phyloP scores from a whole-genome alignment of 2,888 invertebrate genomes.

The Acanthoscelides obtectus region DNA sequence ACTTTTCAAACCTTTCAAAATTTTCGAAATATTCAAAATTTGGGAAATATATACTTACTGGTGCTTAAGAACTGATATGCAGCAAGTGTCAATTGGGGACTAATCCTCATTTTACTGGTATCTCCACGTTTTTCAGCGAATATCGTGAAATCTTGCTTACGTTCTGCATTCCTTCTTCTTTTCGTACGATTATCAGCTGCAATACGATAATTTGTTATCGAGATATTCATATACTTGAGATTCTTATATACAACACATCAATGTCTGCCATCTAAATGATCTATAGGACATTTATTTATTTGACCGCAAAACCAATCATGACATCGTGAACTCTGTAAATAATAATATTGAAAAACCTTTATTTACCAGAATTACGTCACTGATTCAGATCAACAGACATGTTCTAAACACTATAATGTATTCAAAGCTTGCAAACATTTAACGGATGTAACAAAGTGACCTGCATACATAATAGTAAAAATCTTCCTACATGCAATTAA shows the following conservation, averaged over 20 bases:
- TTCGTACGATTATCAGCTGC: constrained; percentile 85
- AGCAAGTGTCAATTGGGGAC: constrained; percentile 89
- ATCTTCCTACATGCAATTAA: not conserved
- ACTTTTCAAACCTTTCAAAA: no score
- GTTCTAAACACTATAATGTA: not conserved
- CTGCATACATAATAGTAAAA: not conserved
- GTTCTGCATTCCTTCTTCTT: constrained; percentile 66
- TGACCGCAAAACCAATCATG: no score
- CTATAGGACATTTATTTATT: no score
- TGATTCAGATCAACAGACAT: no score
- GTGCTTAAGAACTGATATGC: constrained; percentile 93
- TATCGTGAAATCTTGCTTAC: constrained; percentile 77
- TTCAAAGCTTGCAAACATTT: not conserved
- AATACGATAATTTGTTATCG: constrained; percentile 28
- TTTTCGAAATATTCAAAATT: no score
- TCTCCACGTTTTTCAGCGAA: constrained; percentile 82
- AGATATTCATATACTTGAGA: no score
- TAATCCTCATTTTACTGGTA: constrained; percentile 70
- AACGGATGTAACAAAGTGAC: not conserved
- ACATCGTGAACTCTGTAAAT: no score
- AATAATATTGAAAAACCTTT: no score
- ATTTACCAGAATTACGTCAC: no score
- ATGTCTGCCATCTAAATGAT: no score
- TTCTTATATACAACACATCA: no score
- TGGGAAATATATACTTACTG: constrained; percentile 71